These are phyloP conservation scores for Erynnis tages DNA, from an alignment of 2,888 invertebrate genomes.

Conservation along the genomic window DNA sequence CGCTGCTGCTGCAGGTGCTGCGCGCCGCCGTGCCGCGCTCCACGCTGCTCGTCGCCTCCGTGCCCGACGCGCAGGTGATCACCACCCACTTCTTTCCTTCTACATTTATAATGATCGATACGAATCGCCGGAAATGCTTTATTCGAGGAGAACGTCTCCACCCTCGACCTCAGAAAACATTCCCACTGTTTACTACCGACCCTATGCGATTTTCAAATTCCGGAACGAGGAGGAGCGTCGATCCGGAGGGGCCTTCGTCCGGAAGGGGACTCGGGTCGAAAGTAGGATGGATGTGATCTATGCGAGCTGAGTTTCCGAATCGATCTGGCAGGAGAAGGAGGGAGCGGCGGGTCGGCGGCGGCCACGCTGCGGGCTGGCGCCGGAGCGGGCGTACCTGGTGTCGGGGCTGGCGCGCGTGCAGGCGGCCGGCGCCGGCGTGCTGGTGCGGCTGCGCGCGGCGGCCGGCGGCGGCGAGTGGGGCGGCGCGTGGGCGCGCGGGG, in stretches of 20 bases:
- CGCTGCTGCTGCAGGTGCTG: constrained; percentile 85
- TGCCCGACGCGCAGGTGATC: constrained; percentile 6
- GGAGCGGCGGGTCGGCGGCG: constrained; percentile 51
- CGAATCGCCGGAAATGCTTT: too few species aligned
- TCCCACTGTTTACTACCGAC: too few species aligned
- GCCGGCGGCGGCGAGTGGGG: constrained; percentile 87
- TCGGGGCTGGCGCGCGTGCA: constrained; percentile 86
- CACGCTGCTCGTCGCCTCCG: constrained; percentile 85
- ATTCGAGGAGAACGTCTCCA: too few species aligned
- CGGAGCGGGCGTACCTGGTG: constrained; percentile 86
- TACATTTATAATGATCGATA: too few species aligned
- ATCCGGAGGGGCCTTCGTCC: too few species aligned
- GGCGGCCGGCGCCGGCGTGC: constrained; percentile 76
- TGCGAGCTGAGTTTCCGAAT: too few species aligned
- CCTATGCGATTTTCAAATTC: too few species aligned
- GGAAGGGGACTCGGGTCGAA: too few species aligned
- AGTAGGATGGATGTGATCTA: too few species aligned
- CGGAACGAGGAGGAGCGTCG: too few species aligned
- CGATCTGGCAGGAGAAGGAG: constrained; percentile 25
- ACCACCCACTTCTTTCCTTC: too few species aligned
- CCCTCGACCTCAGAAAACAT: too few species aligned
- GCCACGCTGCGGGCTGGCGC: constrained; percentile 83
- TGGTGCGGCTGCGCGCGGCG: constrained; percentile 84
- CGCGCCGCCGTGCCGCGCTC: constrained; percentile 87
- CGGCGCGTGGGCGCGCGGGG: constrained; percentile 86